Evolutionary conservation across 2,113 vertebrate genomes (phyloP).

Genomic region (Haliaeetus leucogaster): DNA sequence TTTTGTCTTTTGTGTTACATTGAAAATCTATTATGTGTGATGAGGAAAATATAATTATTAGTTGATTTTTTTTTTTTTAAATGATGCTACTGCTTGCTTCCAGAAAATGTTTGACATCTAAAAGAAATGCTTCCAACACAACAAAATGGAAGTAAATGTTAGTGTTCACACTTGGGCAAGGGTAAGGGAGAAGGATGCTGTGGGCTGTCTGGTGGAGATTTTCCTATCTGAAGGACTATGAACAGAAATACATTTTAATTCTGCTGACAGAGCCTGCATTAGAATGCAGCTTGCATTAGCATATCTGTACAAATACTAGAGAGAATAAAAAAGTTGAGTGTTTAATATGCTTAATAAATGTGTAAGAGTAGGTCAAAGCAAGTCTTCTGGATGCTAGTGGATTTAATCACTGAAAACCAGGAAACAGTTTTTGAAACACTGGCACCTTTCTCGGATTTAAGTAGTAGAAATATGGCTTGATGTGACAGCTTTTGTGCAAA

Average conservation of each 20-base stretch:
- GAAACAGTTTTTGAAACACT: neutral
- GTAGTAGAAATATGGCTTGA: neutral
- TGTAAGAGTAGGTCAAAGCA: neutral
- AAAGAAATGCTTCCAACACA: neutral
- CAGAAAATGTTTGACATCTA: neutral
- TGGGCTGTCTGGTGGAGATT: neutral
- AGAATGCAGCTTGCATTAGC: neutral
- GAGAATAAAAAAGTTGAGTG: neutral
- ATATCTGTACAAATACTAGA: neutral
- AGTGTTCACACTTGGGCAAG: neutral
- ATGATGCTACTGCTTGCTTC: neutral
- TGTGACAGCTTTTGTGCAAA: neutral
- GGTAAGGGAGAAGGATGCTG: neutral
- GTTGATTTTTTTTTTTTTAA: neutral
- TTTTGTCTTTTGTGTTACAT: neutral
- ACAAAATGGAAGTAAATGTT: neutral
- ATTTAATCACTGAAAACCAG: neutral
- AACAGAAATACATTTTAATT: neutral
- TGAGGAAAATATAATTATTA: neutral
- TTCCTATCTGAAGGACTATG: neutral
- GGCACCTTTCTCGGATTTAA: neutral
- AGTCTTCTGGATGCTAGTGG: neutral
- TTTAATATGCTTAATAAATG: neutral
- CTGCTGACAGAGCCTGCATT: neutral
- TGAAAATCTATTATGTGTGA: neutral